Conservation (phyloP, 30 jellyfish, hydroid and myxozoan genomes). For the Hydractinia symbiolongicarpus region DNA sequence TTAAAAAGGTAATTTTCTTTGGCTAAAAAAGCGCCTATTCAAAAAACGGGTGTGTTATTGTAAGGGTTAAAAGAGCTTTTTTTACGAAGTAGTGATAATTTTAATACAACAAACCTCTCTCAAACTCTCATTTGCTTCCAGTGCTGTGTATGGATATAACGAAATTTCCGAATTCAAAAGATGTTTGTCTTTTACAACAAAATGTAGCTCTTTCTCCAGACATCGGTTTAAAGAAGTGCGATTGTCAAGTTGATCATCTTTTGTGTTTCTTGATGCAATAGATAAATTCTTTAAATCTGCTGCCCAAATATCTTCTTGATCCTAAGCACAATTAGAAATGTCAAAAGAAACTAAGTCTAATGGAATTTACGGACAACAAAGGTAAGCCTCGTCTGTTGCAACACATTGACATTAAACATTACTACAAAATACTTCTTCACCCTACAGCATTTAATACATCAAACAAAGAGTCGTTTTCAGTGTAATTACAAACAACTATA, state of each 20-base stretch:
- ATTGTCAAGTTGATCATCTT: neutral
- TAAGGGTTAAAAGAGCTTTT: too few relatives aligned
- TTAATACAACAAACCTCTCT: constrained; percentile 6
- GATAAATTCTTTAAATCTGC: constrained; percentile 1
- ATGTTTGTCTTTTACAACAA: constrained; percentile 11
- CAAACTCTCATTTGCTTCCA: constrained; percentile 8
- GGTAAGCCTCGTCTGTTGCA: too few relatives aligned
- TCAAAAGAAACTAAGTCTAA: neutral
- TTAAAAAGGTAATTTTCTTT: too few relatives aligned
- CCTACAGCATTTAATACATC: too few relatives aligned
- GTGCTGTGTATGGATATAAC: constrained; percentile 14
- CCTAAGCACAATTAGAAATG: constrained; percentile 1
- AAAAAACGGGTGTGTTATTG: too few relatives aligned
- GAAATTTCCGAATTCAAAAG: neutral
- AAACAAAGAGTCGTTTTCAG: too few relatives aligned
- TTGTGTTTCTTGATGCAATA: neutral
- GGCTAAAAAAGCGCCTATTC: too few relatives aligned
- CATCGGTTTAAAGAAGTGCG: constrained; percentile 6
- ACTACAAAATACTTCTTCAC: too few relatives aligned
- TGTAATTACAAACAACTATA: too few relatives aligned
- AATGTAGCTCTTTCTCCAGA: constrained; percentile 5
- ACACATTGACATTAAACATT: too few relatives aligned
- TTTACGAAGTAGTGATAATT: too few relatives aligned
- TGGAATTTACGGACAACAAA: neutral
- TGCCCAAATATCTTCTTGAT: constrained; percentile 30